phyloP scores from a whole-genome alignment of 37 sponge, comb jelly and placozoan genomes.

The Diacarnus erythraeanus region DNA sequence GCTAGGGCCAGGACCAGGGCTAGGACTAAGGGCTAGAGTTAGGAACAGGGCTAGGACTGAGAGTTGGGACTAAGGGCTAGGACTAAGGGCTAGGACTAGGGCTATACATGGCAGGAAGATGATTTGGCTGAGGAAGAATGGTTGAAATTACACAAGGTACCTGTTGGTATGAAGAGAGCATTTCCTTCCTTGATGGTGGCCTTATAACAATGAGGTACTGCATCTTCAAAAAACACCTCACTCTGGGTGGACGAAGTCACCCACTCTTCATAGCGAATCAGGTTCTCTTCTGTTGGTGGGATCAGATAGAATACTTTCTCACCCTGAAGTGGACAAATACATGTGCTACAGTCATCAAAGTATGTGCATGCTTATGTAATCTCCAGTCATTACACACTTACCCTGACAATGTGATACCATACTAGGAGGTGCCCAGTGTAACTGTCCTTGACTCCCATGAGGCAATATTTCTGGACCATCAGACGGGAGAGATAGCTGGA shows the following conservation, averaged over 20 bases:
- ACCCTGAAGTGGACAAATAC: constrained; percentile 51
- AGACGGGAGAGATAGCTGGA: constrained; percentile 47
- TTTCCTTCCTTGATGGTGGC: constrained; percentile 63
- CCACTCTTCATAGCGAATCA: constrained; percentile 87
- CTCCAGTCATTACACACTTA: not conserved
- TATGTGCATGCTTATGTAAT: too few relatives aligned
- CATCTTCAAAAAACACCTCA: constrained; percentile 85
- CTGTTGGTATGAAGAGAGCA: constrained; percentile 90
- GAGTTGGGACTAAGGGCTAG: too few relatives aligned
- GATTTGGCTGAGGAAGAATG: too few relatives aligned
- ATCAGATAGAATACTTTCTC: constrained; percentile 94
- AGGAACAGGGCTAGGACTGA: too few relatives aligned
- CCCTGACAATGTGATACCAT: constrained; percentile 89
- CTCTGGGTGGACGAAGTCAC: constrained; percentile 71
- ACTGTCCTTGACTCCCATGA: constrained; percentile 90
- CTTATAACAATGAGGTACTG: constrained; percentile 73
- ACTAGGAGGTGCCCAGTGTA: constrained; percentile 96
- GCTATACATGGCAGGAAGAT: too few relatives aligned
- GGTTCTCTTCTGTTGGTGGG: constrained; percentile 83
- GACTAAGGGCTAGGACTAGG: too few relatives aligned
- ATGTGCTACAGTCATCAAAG: not conserved
- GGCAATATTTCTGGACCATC: constrained; percentile 92
- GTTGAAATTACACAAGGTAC: too few relatives aligned
- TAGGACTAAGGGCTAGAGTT: too few relatives aligned
- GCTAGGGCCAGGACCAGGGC: too few relatives aligned